Evolutionary conservation across 2,113 vertebrate species (phyloP).

Genomic region (Pycnonotus jocosus): DNA sequence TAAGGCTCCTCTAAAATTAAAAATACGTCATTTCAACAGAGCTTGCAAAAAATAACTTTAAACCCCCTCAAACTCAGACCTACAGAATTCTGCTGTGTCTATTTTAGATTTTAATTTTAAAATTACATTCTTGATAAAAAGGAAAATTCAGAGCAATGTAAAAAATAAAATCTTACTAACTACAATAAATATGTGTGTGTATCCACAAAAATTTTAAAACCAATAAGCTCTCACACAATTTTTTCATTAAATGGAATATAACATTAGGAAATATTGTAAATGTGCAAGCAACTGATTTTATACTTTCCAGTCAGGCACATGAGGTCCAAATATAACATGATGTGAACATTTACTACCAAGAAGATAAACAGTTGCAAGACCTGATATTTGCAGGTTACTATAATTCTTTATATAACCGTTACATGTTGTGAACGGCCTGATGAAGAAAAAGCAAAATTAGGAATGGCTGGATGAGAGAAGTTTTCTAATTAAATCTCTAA

Average conservation of each 20-base stretch:
- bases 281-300: not conserved
- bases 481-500: not conserved
- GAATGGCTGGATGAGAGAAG: not conserved
- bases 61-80: rapidly evolving
- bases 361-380: not conserved
- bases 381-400: not conserved
- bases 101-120: not conserved
- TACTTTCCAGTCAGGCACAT: not conserved
- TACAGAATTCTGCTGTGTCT: not conserved
- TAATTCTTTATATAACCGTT: not conserved
- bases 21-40: not conserved
- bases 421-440: not conserved
- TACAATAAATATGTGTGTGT: not conserved
- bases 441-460: not conserved
- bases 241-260: not conserved
- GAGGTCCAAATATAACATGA: not conserved
- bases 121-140: rapidly evolving
- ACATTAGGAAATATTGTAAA: not conserved
- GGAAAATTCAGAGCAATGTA: not conserved
- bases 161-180: not conserved
- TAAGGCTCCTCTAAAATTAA: not conserved
- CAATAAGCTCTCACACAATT: not conserved
- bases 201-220: not conserved
- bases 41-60: not conserved
- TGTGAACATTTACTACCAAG: not conserved